Conservation (phyloP, 2,797 vertebrate genomes). For the Clarias platycephalus region DNA sequence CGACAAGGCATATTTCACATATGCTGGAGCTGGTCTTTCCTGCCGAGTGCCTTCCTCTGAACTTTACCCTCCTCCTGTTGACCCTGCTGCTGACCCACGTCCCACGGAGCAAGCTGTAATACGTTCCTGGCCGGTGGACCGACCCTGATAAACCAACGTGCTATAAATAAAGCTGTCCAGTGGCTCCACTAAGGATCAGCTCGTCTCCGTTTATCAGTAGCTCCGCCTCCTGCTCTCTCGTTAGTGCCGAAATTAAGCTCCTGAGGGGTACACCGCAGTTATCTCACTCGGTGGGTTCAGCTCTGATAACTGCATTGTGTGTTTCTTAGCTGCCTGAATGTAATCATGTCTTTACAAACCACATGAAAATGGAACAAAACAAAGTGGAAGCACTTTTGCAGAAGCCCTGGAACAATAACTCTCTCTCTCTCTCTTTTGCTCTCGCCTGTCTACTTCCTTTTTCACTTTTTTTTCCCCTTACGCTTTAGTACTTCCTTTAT, state of each 20-base stretch:
- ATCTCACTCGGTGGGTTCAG: conserved; percentile 1
- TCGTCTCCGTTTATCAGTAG: conserved; percentile 1
- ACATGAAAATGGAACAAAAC: conserved; percentile 7
- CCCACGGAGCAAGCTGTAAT: conserved; percentile 1
- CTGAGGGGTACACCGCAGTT: neutral
- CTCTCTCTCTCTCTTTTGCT: neutral
- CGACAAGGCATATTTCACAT: neutral
- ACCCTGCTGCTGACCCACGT: conserved; percentile 15
- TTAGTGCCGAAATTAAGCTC: conserved; percentile 9
- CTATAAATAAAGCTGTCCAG: conserved; percentile 36
- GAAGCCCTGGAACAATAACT: conserved; percentile 5
- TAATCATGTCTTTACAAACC: neutral
- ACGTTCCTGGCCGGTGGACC: conserved; percentile 5
- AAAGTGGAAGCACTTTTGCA: conserved; percentile 23
- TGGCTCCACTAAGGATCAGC: neutral
- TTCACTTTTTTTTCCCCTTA: neutral
- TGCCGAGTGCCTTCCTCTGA: neutral
- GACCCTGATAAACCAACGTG: conserved; percentile 17
- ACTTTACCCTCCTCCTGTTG: conserved; percentile 19
- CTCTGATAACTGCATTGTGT: neutral
- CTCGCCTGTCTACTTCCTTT: conserved; percentile 3
- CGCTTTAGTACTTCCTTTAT: conserved; percentile 21
- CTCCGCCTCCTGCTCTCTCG: neutral
- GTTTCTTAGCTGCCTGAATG: neutral
- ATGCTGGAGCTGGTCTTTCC: neutral